phyloP scores from a whole-genome alignment of 2,797 vertebrate genomes.

The Xenops minutus region DNA sequence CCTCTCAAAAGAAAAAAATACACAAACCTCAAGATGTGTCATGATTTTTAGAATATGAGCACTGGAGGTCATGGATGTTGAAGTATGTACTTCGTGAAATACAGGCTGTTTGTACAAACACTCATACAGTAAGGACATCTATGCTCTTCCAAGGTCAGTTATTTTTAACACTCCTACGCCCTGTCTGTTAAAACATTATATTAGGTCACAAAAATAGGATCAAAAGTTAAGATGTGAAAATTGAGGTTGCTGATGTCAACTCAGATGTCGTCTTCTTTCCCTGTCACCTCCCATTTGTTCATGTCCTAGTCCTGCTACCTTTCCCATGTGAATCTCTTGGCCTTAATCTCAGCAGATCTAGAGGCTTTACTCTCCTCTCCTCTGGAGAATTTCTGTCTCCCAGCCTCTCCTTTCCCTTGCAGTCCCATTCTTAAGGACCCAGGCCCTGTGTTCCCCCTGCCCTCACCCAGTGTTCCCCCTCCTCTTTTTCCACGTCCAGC shows the following conservation, averaged over 20 bases:
- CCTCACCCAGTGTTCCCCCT: neutral
- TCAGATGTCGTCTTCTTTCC: neutral
- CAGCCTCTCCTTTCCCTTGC: neutral
- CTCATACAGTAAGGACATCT: neutral
- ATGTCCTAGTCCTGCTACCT: neutral
- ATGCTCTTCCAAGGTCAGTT: conserved; percentile 3
- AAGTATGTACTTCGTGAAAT: neutral
- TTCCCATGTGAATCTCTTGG: neutral
- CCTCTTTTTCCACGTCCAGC: neutral
- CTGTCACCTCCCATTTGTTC: neutral
- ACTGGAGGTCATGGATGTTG: neutral
- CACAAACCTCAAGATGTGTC: neutral
- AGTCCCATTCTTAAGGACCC: neutral
- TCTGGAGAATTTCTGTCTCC: neutral
- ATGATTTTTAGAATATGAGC: neutral
- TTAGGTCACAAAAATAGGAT: conserved; percentile 16
- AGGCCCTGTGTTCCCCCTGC: neutral
- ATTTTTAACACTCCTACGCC: conserved; percentile 1
- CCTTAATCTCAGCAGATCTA: neutral
- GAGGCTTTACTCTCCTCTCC: neutral
- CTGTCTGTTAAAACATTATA: neutral
- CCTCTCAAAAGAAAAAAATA: neutral
- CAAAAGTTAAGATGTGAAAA: conserved; percentile 28
- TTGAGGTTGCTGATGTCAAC: neutral
- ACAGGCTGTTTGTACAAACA: neutral